phyloP scores from a whole-genome alignment of 2,888 invertebrate species.

The Ormyrus rosae region DNA sequence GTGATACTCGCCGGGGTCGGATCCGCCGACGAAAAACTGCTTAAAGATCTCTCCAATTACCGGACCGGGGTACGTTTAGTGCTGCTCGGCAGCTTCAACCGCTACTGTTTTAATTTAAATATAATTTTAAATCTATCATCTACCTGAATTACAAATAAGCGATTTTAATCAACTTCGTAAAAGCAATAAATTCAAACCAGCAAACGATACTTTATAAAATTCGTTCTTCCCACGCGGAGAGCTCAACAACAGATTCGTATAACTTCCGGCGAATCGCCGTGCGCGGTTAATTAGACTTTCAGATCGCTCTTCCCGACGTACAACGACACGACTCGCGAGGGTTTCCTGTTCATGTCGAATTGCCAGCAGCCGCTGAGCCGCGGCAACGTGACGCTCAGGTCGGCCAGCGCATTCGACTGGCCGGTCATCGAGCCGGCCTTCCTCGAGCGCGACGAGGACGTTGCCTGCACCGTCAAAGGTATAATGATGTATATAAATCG shows the following conservation, averaged over 20 bases:
- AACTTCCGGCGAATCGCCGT: neutral
- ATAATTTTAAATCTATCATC: too few species aligned
- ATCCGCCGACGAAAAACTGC: slow-evolving; percentile 81
- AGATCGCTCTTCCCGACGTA: slow-evolving; percentile 82
- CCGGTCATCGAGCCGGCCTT: slow-evolving; percentile 88
- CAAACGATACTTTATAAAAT: neutral
- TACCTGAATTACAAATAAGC: too few species aligned
- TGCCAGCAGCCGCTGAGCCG: slow-evolving; percentile 85
- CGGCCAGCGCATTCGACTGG: slow-evolving; percentile 78
- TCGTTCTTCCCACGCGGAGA: neutral
- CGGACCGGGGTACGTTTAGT: slow-evolving; percentile 77
- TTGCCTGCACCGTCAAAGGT: slow-evolving; percentile 81
- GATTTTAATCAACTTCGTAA: too few species aligned
- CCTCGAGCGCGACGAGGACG: slow-evolving; percentile 80
- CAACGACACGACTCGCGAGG: slow-evolving; percentile 81
- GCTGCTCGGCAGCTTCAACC: too few species aligned
- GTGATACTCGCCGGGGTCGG: slow-evolving; percentile 83
- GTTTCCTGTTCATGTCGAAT: slow-evolving; percentile 82
- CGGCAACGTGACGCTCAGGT: slow-evolving; percentile 81
- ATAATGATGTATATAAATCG: neutral
- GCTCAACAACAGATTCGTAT: too few species aligned
- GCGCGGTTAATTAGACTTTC: slow-evolving; percentile 77
- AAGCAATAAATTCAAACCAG: too few species aligned
- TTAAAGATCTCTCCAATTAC: slow-evolving; percentile 83
- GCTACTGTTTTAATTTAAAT: too few species aligned